Conservation (phyloP, 2,113 vertebrate species). For the Rhizomys pruinosus region DNA sequence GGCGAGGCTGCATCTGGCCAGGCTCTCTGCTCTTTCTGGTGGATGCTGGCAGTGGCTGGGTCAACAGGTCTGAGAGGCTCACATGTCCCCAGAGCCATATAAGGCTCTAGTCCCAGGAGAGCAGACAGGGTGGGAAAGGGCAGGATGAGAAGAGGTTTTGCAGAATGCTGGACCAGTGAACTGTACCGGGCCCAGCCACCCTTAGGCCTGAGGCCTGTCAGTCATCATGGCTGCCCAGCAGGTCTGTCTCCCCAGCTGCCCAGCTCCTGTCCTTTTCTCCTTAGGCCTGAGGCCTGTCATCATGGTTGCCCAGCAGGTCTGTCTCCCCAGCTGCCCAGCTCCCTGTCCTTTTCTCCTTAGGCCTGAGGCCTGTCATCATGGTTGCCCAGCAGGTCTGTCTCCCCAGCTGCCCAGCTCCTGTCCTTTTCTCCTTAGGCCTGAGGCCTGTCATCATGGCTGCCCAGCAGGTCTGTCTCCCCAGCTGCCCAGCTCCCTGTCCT, state of each 20-base stretch:
- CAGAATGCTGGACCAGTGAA: neutral
- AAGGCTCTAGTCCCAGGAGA: neutral
- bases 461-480: neutral
- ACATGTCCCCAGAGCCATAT: neutral
- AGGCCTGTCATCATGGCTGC: neutral
- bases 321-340: too few relatives aligned
- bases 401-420: neutral
- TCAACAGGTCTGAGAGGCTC: neutral
- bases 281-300: too few relatives aligned
- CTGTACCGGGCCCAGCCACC: neutral
- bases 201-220: too few relatives aligned
- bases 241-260: too few relatives aligned
- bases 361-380: neutral
- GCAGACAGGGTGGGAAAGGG: neutral
- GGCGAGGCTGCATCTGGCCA: accelerated
- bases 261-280: too few relatives aligned
- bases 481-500: too few relatives aligned
- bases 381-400: too few relatives aligned
- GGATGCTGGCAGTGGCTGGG: neutral
- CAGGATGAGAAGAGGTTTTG: neutral
- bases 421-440: neutral
- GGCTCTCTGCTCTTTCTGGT: neutral
- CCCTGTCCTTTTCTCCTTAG: neutral
- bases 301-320: too few relatives aligned
- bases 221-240: too few relatives aligned